Evolutionary conservation across 2,888 invertebrate genomes (phyloP), one percentile per base, ranked within the genome.

Genomic region (Phengaris arion): DNA sequence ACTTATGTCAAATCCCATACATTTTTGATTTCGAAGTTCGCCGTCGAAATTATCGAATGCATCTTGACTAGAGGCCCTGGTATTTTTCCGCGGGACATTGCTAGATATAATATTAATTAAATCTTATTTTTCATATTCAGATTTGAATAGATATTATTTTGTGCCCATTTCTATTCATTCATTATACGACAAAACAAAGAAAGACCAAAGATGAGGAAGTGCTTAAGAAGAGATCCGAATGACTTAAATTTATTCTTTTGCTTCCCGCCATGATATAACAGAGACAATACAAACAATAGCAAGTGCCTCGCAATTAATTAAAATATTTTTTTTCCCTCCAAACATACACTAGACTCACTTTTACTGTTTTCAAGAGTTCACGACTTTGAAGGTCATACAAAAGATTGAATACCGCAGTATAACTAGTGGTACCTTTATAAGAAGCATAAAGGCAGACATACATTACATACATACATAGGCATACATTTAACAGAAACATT

Each of bases 201-300:
- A 59, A 75, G 75, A 70, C 75, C 57, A 75, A 59, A 75, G 75
- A 70, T 70, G 70, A 75, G 59, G 70, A 72, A 75, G 75, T 75
- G 48, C 51, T 57, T 57, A 75, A 70, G 75, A 75, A 75, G 57
- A 75, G 70, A 70, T 35, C 51, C 22, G 70, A 57, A 69, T 57
- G 59, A 74, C 70, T 59, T 57, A 57, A 75, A 75, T 70, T 75
- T 72, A 75, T 75, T 75, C 70, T 75, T 70, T 75, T 59, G 70
- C 70, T 70, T 51, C 3, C 52, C 52, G 68, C 68, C 51, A 59
- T 64, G 48, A 59, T 59, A 74, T 59, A 46, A 59, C 48, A 35
- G 55, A 75, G 70, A 70, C 75, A 70, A 75, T 70, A 55, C 70
- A 57, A 72, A 59, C 51, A 70, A 70, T 35, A 75, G 70, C 9